Base-by-base conservation (phyloP, 2,113 vertebrate genomes). In the Micronycteris hirsuta region DNA sequence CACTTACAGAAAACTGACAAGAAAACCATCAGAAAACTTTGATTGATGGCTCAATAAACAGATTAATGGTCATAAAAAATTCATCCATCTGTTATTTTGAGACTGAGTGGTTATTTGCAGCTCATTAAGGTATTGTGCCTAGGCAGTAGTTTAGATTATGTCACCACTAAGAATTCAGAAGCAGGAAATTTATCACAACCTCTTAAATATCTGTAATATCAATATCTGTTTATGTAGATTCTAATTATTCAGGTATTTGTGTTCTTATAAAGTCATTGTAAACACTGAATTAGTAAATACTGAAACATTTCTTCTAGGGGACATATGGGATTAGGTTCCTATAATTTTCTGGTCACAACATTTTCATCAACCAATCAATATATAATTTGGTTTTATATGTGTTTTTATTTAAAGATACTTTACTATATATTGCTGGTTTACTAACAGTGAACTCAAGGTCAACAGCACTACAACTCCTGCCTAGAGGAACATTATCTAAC, bases 51-150 rank as follows among this genome's bases (percentile, higher is more conserved):
- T 95, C 91, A 97, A 83, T 96, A 97, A 97, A 97, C 74, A 97
- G 67, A 93, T 91, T 98, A 90, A 91, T 96, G 54, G 95, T 97
- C 84, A 96, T 97, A 98, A 92, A 85, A 97, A 97, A 98, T 97
- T 96, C 80, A 91, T 0, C 85, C 89, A 97, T 97, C 83, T 98
- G 89, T 96, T 97, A 95, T 97, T 98, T 97, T 98, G 94, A 97
- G 67, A 96, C 70, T 89, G 63, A 94, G 49, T 89, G 88, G 87
- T 94, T 97, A 96, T 95, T 96, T 97, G 77, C 76, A 97, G 89
- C 56, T 86, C 92, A 0, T 7, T 12, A 88, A 86, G 77, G 93
- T 96, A 95, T 58, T 89, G 68, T 14, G 10, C 92, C 83, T 94
- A 91, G 93, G 49, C 67, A 74, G 28, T 24, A 54, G 24, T 96